Percentiles rank a stretch among this genome's conserved stretches.
Evolutionary conservation across 2,113 vertebrate species (phyloP).

Genomic region (Neotoma lepida): DNA sequence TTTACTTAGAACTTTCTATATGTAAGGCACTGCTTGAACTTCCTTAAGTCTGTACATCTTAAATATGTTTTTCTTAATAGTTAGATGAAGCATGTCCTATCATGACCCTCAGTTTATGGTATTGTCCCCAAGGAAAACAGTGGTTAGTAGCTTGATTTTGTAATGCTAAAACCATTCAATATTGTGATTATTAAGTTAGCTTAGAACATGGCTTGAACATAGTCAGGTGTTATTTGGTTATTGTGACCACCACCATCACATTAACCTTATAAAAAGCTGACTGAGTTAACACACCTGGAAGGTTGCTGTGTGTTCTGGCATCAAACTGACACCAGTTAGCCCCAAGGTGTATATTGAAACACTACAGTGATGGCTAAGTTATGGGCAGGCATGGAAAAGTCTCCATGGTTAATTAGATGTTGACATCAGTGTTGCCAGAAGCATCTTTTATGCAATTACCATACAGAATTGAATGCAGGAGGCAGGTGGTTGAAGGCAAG

Average conservation of each 20-base stretch:
- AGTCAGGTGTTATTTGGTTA: not conserved
- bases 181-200: not conserved
- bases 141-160: not conserved
- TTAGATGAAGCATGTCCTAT: not conserved
- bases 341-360: not conserved
- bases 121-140: not conserved
- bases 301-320: not conserved
- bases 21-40: not conserved
- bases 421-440: not conserved
- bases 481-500: not conserved
- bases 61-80: not conserved
- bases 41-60: not conserved
- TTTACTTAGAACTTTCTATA: not conserved
- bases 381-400: not conserved
- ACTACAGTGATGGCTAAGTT: not conserved
- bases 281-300: not conserved
- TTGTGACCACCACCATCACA: not conserved
- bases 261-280: not conserved
- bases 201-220: not conserved
- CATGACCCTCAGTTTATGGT: not conserved
- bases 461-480: not conserved
- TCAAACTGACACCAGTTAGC: not conserved
- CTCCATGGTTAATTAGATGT: not conserved
- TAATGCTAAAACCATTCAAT: not conserved
- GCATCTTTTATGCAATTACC: not conserved